Evolutionary conservation across 1,140 invertebrate genomes (phyloP).

Genomic region (Adoxophyes honmai): DNA sequence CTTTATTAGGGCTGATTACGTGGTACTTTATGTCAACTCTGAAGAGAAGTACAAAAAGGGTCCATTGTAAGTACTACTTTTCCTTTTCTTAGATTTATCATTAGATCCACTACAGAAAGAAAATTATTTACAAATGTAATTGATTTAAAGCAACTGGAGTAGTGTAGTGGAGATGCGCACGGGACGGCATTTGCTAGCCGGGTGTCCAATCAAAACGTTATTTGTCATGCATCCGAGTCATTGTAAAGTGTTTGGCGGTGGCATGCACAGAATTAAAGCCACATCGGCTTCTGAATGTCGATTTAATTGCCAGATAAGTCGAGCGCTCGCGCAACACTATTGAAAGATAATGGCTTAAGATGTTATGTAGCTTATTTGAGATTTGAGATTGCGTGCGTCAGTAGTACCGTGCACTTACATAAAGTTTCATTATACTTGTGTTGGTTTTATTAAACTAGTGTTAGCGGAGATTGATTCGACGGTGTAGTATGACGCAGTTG

Average conservation of each 20-base stretch:
- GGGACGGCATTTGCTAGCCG: constrained; percentile 28
- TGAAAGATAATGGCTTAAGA: constrained; percentile 68
- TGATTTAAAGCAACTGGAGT: too few species aligned
- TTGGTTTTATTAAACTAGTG: constrained; percentile 11
- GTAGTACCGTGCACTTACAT: constrained; percentile 21
- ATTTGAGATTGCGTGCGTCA: constrained; percentile 40
- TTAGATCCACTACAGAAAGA: too few species aligned
- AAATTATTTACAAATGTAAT: too few species aligned
- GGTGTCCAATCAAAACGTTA: constrained; percentile 71
- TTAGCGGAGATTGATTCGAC: constrained; percentile 8
- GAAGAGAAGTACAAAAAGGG: too few species aligned
- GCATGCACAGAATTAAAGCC: constrained; percentile 62
- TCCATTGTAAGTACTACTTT: too few species aligned
- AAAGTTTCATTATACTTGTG: constrained; percentile 9
- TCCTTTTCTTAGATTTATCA: too few species aligned
- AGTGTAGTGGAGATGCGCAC: constrained; percentile 18
- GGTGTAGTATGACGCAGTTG: background rate
- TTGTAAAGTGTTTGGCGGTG: constrained; percentile 64
- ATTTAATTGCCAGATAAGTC: constrained; percentile 75
- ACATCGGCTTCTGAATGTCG: constrained; percentile 72
- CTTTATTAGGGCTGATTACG: too few species aligned
- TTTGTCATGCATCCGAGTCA: constrained; percentile 71
- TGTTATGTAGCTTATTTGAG: constrained; percentile 62
- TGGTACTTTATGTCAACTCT: too few species aligned
- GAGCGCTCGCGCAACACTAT: constrained; percentile 54